These are phyloP conservation scores for Aproaerema taeniolella DNA, from an alignment of 2,888 invertebrate species.

Conservation along the genomic window DNA sequence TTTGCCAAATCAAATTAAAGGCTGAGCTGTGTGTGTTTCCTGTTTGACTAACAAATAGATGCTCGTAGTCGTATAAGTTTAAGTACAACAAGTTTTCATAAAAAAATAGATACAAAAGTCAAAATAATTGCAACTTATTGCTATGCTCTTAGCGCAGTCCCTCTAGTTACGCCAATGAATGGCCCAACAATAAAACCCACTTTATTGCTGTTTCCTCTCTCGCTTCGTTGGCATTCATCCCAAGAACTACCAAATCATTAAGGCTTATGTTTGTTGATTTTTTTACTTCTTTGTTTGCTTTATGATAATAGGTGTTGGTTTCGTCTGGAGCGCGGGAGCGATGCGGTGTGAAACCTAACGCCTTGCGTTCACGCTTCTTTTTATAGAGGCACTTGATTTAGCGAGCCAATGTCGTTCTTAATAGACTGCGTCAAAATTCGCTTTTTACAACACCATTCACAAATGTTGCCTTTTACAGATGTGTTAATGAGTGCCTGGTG, in stretches of 20 bases:
- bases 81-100: too few species aligned
- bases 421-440: conserved; percentile 47
- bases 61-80: too few species aligned
- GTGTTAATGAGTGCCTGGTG: conserved; percentile 29
- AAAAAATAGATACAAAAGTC: too few species aligned
- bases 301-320: conserved; percentile 75
- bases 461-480: conserved; percentile 33
- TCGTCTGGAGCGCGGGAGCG: conserved; percentile 56
- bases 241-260: conserved; percentile 70
- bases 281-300: conserved; percentile 69
- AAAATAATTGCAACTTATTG: conserved; percentile 33
- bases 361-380: conserved; percentile 66
- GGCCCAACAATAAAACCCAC: conserved; percentile 57
- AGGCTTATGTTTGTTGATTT: conserved; percentile 68
- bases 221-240: conserved; percentile 66
- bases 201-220: conserved; percentile 68
- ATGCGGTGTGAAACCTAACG: conserved; percentile 73
- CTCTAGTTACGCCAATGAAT: conserved; percentile 41
- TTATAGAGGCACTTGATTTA: conserved; percentile 70
- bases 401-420: conserved; percentile 64
- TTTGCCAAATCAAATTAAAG: conserved; percentile 13
- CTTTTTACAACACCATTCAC: conserved; percentile 42
- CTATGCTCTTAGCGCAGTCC: conserved; percentile 34
- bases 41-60: too few species aligned
- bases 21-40: too few species aligned